Evolutionary conservation across 2,113 vertebrate genomes (phyloP).

Genomic region (Sterrhoptilus dennistouni): DNA sequence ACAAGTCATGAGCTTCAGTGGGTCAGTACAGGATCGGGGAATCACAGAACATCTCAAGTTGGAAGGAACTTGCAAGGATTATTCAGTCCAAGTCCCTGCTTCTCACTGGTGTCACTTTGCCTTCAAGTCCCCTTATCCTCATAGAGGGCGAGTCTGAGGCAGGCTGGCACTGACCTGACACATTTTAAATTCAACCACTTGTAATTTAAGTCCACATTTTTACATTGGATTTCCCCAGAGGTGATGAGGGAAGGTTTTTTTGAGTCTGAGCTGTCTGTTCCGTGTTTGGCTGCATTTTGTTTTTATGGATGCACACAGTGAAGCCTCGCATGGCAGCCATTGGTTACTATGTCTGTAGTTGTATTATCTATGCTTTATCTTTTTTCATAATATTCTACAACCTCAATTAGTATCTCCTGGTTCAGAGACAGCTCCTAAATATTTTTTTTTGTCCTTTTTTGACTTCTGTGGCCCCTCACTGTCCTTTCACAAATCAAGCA

Average conservation of each 20-base stretch:
- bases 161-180: neutral
- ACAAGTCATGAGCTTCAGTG: neutral
- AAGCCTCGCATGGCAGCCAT: neutral
- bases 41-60: rapidly evolving
- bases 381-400: neutral
- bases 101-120: too few species aligned
- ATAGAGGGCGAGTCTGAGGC: neutral
- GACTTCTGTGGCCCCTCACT: neutral
- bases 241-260: neutral
- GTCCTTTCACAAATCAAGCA: neutral
- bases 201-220: neutral
- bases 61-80: neutral
- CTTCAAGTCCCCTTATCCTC: neutral
- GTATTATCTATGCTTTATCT: neutral
- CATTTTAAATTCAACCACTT: neutral
- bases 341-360: neutral
- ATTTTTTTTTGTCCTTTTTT: neutral
- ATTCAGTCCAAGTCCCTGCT: neutral
- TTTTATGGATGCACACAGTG: neutral
- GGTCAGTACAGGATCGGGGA: neutral
- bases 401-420: neutral
- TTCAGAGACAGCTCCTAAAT: neutral
- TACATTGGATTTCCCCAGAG: neutral
- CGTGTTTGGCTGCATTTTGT: rapidly evolving
- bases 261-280: neutral